These are phyloP conservation scores for Callopanchax toddi DNA, from an alignment of 2,113 vertebrate genomes.

Conservation along the genomic window DNA sequence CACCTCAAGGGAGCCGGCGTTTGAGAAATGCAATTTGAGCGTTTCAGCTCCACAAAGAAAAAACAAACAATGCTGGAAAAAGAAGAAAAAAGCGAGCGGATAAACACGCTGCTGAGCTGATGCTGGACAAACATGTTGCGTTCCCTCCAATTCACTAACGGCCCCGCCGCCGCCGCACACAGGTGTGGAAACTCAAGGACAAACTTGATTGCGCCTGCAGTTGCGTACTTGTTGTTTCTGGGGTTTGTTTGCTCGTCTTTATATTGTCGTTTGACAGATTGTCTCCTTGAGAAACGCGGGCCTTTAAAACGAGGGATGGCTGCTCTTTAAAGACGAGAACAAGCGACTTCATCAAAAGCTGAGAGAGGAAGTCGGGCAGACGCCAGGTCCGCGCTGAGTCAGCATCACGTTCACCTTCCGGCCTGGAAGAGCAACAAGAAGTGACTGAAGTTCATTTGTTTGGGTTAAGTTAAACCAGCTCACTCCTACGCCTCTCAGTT, in stretches of 20 bases:
- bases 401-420: conserved; percentile 2
- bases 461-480: conserved; percentile 14
- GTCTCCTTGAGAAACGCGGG: conserved; percentile 45
- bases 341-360: conserved; percentile 20
- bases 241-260: conserved; percentile 67
- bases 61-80: conserved; percentile 80
- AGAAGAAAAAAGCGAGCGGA: conserved; percentile 34
- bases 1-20: conserved; percentile 82
- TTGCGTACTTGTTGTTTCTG: conserved; percentile 54
- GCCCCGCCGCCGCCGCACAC: conserved; percentile 60
- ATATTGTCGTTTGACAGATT: conserved; percentile 58
- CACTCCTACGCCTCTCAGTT: background rate
- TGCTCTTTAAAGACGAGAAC: conserved; percentile 40
- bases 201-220: conserved; percentile 60
- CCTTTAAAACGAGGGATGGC: conserved; percentile 40
- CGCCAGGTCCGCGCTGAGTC: too few relatives aligned
- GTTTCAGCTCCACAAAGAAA: conserved; percentile 75
- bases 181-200: conserved; percentile 80
- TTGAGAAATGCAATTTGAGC: conserved; percentile 81
- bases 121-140: conserved; percentile 77
- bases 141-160: conserved; percentile 60
- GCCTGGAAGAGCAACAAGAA: conserved; percentile 1
- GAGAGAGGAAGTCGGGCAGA: background rate
- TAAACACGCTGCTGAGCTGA: conserved; percentile 70
- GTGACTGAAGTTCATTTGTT: background rate